Evolutionary conservation across 2,888 invertebrate species (phyloP), one percentile per base, ranked within the genome.

Genomic region (Macaria liturata): DNA sequence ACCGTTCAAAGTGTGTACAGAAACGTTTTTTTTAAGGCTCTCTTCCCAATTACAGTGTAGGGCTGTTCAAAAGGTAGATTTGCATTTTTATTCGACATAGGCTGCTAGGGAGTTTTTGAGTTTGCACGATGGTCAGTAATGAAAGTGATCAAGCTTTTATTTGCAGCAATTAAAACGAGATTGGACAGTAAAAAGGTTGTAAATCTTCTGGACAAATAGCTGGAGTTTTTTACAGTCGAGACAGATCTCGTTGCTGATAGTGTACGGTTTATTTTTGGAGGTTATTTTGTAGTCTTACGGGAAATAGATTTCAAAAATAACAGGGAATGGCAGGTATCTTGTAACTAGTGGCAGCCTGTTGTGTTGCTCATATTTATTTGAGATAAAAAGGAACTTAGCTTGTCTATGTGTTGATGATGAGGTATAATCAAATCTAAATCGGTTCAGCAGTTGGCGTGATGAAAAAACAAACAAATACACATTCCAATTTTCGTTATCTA

Each of bases 51-150:
- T 86, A 85, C 77, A 61, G 65, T 63, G 69, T 72, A 73, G 76
- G 67, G 69, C 69, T 70, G 76, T 72, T 82, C 82, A 82, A 84
- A 72, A 84, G 82, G 76, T 68, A 67, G 68, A 88, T 88, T 88
- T 79, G 82, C 88, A 88, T 88, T 84, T 87, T 87, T 82, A 88
- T 88, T 83, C 74, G 69, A 72, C 51, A 68, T 68, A 64, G 71
- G 66, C 69, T 72, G 67, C 66, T 74, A 75, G 72, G 74, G 73
- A 72, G 67, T 66, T 67, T 66, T 65, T 69, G 58, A 63, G 49
- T 62, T 70, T 67, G 51, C 62, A 62, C 56, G 43, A 57, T 52
- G 45, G 62, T 55, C 65, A 65, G 64, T 71, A 68, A 68, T 69
- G 51, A 66, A 64, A 56, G 52, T 52, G 58, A 59, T 64, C 57